Conservation (phyloP, 2,797 vertebrate genomes). For the Coilia nasus region DNA sequence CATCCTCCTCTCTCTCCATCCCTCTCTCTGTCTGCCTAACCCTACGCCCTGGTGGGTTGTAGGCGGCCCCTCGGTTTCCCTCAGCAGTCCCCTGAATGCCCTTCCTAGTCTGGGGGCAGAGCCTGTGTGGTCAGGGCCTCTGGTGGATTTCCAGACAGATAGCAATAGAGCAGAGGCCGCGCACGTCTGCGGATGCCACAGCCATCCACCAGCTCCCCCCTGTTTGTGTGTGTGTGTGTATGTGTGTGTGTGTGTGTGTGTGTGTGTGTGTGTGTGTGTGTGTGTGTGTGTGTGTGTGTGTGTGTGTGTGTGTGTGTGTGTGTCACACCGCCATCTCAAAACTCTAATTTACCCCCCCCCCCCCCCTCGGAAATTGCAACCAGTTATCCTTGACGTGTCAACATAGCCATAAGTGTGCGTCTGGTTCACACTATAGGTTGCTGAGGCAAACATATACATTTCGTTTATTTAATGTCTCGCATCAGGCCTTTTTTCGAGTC, state of each 20-base stretch:
- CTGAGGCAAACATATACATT: neutral
- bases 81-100: constrained; percentile 29
- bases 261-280: neutral
- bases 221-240: constrained; percentile 23
- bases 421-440: neutral
- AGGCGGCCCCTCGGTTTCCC: constrained; percentile 1
- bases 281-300: neutral
- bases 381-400: neutral
- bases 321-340: neutral
- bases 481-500: constrained; percentile 2
- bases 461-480: constrained; percentile 23
- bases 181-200: constrained; percentile 18
- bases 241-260: constrained; percentile 22
- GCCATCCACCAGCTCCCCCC: constrained; percentile 4
- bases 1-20: neutral
- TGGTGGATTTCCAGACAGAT: constrained; percentile 38
- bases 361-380: neutral
- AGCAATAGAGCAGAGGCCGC: constrained; percentile 34
- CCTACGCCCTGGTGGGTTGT: constrained; percentile 21
- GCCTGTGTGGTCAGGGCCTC: neutral
- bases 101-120: constrained; percentile 29
- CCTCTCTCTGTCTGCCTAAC: neutral
- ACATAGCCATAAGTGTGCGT: neutral
- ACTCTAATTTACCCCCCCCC: neutral
- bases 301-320: constrained; percentile 13